Evolutionary conservation across 1,140 invertebrate species (phyloP).

Genomic region (Halyomorpha halys): DNA sequence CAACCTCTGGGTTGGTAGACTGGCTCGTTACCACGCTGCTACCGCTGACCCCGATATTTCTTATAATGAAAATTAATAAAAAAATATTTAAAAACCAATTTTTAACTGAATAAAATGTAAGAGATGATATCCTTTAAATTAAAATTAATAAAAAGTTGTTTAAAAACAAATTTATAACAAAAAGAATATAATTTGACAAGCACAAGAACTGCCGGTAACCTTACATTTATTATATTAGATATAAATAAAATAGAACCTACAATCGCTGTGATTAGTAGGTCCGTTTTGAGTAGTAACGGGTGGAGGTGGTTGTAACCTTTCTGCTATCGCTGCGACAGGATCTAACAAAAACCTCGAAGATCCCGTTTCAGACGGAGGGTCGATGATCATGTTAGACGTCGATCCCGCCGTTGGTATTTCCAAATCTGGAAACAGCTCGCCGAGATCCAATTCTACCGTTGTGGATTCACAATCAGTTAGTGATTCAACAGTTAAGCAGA

Average conservation of each 20-base stretch:
- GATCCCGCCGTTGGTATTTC: not conserved
- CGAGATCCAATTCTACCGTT: slow-evolving; percentile 25
- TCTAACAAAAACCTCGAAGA: slow-evolving; percentile 2
- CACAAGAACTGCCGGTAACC: too few species aligned
- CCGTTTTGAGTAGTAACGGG: slow-evolving; percentile 15
- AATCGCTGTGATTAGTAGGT: slow-evolving; percentile 21
- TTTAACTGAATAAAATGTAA: too few species aligned
- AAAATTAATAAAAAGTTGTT: too few species aligned
- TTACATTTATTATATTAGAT: too few species aligned
- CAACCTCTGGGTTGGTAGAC: too few species aligned
- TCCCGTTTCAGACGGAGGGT: not conserved
- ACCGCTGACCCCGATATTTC: too few species aligned
- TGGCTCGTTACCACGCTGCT: too few species aligned
- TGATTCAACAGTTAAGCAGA: slow-evolving; percentile 22
- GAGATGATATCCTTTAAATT: too few species aligned
- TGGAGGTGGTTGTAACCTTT: not conserved
- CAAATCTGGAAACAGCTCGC: slow-evolving; percentile 28
- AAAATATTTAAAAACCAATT: too few species aligned
- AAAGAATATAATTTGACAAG: too few species aligned
- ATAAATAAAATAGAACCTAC: slow-evolving; percentile 3
- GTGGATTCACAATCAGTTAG: slow-evolving; percentile 17
- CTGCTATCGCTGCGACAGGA: slow-evolving; percentile 11
- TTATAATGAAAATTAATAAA: too few species aligned
- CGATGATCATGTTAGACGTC: not conserved
- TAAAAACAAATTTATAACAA: too few species aligned